Evolutionary conservation across 2,113 vertebrate genomes (phyloP), one percentile per base, ranked within the genome.

Genomic region (Eleginops maclovinus): DNA sequence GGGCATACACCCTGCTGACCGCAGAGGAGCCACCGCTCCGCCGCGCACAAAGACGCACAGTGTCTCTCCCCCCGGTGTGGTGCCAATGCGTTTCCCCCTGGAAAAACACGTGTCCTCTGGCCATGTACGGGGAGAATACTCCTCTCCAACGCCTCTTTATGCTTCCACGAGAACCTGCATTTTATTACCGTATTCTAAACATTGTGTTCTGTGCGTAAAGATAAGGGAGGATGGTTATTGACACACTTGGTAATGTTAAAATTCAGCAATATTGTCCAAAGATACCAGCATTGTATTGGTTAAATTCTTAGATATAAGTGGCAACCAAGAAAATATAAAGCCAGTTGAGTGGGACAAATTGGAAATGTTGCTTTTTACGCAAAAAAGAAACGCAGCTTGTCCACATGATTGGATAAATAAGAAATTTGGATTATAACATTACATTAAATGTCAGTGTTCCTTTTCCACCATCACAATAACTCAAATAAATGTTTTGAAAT

Each of bases 11-110:
- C 79, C 68, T 65, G 46, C 73, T 46, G 76, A 91, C 91, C 82
- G 72, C 0, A 83, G 84, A 76, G 86, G 66, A 83, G 84, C 82
- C 28, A 70, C 79, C 49, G 81, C 62, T 71, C 59, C 68, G 59
- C 46, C 22, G 72, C 77, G 86, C 90, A 94, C 94, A 95, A 94
- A 95, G 93, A 84, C 90, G 75, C 89, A 70, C 93, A 91, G 77
- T 94, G 80, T 86, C 12, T 79, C 64, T 26, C 51, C 63, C 76
- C 74, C 31, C 77, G 66, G 17, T 51, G 75, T 58, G 26, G 80
- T 82, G 85, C 80, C 64, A 85, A 87, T 31, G 51, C 1, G 63
- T 73, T 56, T 82, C 46, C 82, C 77, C 50, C 22, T 3, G 64
- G 51, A 72, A 54, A 55, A 67, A 55, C 6, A 26, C 16, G 44